Evolutionary conservation across 2,113 vertebrate species (phyloP).

Genomic region (Centropus bengalensis): DNA sequence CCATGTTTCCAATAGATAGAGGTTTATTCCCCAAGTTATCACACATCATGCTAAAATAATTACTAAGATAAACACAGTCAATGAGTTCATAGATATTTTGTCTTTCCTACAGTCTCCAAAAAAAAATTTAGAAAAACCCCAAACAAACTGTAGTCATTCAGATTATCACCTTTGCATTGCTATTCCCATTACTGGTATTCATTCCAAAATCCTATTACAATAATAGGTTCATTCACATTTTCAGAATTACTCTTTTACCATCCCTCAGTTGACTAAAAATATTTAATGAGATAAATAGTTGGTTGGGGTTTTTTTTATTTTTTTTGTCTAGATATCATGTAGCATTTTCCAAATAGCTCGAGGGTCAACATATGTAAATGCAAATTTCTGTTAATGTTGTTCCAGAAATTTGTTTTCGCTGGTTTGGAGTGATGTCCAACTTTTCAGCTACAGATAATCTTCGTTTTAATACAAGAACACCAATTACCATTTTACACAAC

Average conservation of each 20-base stretch:
- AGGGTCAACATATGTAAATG: neutral
- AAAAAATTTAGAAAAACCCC: neutral
- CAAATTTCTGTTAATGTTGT: neutral
- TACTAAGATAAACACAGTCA: neutral
- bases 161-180: neutral
- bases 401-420: neutral
- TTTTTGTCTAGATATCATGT: neutral
- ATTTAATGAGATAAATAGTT: neutral
- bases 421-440: neutral
- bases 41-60: neutral
- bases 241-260: neutral
- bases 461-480: neutral
- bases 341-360: neutral
- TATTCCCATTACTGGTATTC: neutral
- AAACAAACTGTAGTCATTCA: neutral
- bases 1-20: accelerated
- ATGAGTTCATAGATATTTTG: neutral
- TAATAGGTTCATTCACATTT: neutral
- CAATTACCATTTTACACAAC: neutral
- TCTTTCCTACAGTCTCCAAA: neutral
- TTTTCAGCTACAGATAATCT: neutral
- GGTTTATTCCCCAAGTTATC: neutral
- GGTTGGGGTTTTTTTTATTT: neutral
- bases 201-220: neutral
- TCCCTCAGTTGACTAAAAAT: neutral